phyloP scores from a whole-genome alignment of 2,888 invertebrate species.

The Diarsia brunnea region DNA sequence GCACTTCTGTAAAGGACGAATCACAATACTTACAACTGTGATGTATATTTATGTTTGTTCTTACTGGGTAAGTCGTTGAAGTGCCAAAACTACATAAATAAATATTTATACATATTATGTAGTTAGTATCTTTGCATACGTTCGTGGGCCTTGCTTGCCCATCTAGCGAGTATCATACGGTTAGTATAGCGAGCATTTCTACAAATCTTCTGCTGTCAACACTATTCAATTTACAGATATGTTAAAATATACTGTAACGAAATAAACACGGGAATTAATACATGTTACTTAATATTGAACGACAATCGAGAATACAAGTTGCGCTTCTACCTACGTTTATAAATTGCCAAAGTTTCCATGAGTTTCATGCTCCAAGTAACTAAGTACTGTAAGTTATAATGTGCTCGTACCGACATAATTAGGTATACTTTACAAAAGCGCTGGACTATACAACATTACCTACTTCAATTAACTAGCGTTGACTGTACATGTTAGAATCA shows the following conservation, averaged over 20 bases:
- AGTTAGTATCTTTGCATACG: not conserved
- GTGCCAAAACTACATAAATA: no score
- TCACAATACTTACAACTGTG: no score
- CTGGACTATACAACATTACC: not conserved
- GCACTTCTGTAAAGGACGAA: no score
- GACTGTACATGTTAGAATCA: not conserved
- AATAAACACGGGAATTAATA: conserved; percentile 2
- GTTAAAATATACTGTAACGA: not conserved
- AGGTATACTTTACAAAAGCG: not conserved
- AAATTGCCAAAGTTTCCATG: conserved; percentile 31
- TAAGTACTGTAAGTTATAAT: conserved; percentile 10
- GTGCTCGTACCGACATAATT: conserved; percentile 6
- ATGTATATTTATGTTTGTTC: no score
- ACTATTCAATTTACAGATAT: not conserved
- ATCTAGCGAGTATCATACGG: not conserved
- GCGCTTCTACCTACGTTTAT: not conserved
- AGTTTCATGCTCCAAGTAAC: conserved; percentile 17
- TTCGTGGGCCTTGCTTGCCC: not conserved
- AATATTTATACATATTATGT: no score
- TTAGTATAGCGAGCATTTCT: not conserved
- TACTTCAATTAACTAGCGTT: not conserved
- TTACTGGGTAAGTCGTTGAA: no score
- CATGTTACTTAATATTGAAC: not conserved
- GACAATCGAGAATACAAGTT: not conserved
- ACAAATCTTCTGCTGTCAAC: not conserved